phyloP scores from a whole-genome alignment of 2,797 vertebrate genomes.

The Parauchenoglanis ngamensis region DNA sequence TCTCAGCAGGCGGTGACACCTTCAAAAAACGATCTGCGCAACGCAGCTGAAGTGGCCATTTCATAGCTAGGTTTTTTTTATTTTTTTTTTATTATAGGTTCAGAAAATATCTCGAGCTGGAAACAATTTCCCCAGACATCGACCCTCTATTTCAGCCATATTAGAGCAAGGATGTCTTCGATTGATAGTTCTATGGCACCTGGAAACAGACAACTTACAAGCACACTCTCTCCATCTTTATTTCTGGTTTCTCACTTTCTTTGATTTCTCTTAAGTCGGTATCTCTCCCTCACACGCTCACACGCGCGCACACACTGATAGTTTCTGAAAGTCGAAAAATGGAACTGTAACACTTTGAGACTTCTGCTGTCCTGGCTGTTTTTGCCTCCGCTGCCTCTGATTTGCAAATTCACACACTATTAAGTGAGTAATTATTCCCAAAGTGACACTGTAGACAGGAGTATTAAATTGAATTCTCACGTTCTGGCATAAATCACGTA shows the following conservation, averaged over 20 bases:
- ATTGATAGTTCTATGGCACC: constrained; percentile 13
- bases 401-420: constrained; percentile 50
- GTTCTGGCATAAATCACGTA: constrained; percentile 36
- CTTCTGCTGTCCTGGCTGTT: constrained; percentile 25
- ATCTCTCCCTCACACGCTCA: neutral
- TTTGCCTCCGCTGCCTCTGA: constrained; percentile 11
- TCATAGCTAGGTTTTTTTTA: constrained; percentile 31
- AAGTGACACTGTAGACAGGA: constrained; percentile 40
- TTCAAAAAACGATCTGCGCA: neutral
- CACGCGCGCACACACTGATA: neutral
- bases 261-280: constrained; percentile 2
- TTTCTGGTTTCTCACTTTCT: constrained; percentile 16
- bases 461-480: constrained; percentile 48
- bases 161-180: constrained; percentile 7
- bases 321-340: constrained; percentile 26
- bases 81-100: constrained; percentile 26
- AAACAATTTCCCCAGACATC: constrained; percentile 34
- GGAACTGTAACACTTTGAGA: neutral
- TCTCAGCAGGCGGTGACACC: constrained; percentile 16
- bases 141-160: constrained; percentile 30
- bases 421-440: constrained; percentile 55
- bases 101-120: constrained; percentile 24
- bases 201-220: neutral
- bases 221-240: neutral
- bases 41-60: constrained; percentile 21